Evolutionary conservation across 2,113 vertebrate species (phyloP).

Genomic region (Cyanoramphus novaezelandiae): DNA sequence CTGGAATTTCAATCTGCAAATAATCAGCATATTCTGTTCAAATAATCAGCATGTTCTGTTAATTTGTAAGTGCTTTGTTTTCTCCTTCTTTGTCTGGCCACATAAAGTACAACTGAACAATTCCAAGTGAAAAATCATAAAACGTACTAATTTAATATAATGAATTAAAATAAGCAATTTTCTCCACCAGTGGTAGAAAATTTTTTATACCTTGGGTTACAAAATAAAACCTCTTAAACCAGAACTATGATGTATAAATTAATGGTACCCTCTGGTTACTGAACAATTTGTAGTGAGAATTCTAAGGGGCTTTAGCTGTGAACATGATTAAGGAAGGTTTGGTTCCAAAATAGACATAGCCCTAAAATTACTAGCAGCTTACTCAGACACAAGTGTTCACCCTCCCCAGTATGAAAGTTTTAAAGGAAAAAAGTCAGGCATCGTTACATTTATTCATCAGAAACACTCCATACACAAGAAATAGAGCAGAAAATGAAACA

Average conservation of each 20-base stretch:
- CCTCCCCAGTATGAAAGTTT: background rate
- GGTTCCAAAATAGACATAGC: background rate
- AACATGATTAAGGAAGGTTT: background rate
- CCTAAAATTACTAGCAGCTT: background rate
- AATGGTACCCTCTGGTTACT: background rate
- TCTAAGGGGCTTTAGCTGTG: background rate
- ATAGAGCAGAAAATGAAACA: background rate
- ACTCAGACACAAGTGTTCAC: background rate
- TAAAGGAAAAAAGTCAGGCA: background rate
- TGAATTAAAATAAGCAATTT: background rate
- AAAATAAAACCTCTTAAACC: background rate
- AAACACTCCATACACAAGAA: background rate
- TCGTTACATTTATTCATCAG: background rate
- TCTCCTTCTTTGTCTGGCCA: background rate
- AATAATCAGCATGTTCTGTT: background rate
- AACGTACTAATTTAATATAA: background rate
- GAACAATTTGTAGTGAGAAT: background rate
- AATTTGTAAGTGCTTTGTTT: background rate
- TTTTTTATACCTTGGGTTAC: background rate
- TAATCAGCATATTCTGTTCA: background rate
- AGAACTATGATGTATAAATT: background rate
- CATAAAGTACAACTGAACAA: background rate
- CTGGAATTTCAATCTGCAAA: background rate
- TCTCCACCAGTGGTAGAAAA: background rate
- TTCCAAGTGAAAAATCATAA: background rate